Percentiles rank a stretch among this genome's conserved stretches.
phyloP scores from a whole-genome alignment of 2,888 invertebrate species.

The Gisinianus flammeolus region DNA sequence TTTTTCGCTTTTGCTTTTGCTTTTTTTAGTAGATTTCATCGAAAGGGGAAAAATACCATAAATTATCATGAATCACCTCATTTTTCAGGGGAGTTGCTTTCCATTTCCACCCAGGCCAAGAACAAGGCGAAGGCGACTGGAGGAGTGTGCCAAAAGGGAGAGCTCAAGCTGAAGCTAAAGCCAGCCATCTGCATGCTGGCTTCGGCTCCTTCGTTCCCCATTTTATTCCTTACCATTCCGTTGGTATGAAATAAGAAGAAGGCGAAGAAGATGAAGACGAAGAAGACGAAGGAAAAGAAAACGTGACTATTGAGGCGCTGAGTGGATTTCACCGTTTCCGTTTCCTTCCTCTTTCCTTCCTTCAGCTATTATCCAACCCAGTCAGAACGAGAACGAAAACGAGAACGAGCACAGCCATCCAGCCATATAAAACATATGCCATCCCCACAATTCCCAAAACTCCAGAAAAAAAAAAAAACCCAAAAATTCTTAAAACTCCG shows the following conservation, averaged over 20 bases:
- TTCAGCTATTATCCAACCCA: not conserved
- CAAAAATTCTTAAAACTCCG: no score
- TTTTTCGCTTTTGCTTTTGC: no score
- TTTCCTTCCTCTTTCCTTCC: not conserved
- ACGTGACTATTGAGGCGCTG: constrained; percentile 14
- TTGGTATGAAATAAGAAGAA: no score
- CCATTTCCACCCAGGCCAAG: no score
- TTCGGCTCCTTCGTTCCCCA: no score
- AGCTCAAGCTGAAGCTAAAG: not conserved
- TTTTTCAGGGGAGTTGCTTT: not conserved
- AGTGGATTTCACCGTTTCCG: constrained; percentile 24
- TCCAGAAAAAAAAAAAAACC: no score
- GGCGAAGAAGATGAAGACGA: no score
- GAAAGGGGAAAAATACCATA: constrained; percentile 17
- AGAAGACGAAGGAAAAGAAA: not conserved
- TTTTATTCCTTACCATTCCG: no score
- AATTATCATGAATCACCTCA: constrained; percentile 10
- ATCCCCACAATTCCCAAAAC: no score
- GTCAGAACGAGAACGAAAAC: not conserved
- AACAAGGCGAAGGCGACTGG: no score
- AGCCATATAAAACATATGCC: no score
- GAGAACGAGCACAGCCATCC: not conserved
- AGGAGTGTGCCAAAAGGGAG: no score
- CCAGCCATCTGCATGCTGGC: not conserved
- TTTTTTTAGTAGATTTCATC: constrained; percentile 15